A percentile compares a stretch with the other conserved stretches of the same genome.
These are phyloP conservation scores for Empidonax traillii DNA, from an alignment of 2,113 vertebrate species.

Conservation along the genomic window DNA sequence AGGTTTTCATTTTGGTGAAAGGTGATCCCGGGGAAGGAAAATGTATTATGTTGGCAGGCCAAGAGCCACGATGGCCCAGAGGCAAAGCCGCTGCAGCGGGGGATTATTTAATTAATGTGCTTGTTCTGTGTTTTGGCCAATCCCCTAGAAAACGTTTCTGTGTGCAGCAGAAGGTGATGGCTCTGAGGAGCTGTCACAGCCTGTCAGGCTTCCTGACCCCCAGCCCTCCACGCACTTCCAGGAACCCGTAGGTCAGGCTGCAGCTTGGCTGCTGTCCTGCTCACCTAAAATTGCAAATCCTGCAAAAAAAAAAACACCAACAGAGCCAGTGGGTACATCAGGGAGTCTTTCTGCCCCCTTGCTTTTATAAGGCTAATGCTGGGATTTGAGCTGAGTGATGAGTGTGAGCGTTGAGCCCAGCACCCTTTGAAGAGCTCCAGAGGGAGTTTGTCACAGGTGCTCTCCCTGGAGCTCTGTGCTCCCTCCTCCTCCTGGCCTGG, in stretches of 20 bases:
- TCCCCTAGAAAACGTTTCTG: neutral
- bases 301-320: neutral
- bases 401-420: neutral
- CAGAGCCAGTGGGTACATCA: neutral
- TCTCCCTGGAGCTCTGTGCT: neutral
- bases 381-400: neutral
- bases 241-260: rapidly evolving
- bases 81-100: neutral
- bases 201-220: neutral
- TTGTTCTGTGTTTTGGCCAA: neutral
- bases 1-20: conserved; percentile 62
- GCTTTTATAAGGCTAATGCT: neutral
- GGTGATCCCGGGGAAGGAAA: conserved; percentile 39
- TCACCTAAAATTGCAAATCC: neutral
- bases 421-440: neutral
- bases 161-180: neutral
- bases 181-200: neutral
- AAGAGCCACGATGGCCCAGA: neutral
- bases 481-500: neutral
- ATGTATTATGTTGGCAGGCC: conserved; percentile 17
- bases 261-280: neutral
- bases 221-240: rapidly evolving
- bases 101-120: conserved; percentile 21
- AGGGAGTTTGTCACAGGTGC: neutral
- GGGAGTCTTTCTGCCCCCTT: neutral